Evolutionary conservation across 2,113 vertebrate genomes (phyloP), one percentile per base, ranked within the genome.

Genomic region (Phrynosoma platyrhinos): DNA sequence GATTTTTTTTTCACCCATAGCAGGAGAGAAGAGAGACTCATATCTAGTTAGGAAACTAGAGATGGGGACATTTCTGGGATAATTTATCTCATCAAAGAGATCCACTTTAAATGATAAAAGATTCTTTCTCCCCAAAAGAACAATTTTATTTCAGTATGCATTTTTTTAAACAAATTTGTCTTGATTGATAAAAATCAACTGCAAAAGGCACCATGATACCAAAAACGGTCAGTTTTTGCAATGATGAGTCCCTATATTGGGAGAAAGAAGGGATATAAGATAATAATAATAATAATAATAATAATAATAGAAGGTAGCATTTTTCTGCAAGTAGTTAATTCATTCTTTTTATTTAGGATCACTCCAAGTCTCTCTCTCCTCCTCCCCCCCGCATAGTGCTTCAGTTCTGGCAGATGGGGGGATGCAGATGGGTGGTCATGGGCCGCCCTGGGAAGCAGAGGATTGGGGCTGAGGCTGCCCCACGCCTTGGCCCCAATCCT

Each of bases 11-110:
- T 55, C 77, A 87, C 79, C 58, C 69, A 82, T 74, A 53, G 7
- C 20, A 64, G 80, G 80, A 85, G 75, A 88, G 58, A 82, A 82
- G 77, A 91, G 89, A 88, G 47, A 20, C 77, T 89, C 47, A 20
- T 71, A 9, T 84, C 66, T 58, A 84, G 82, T 90, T 40, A 52
- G 30, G 79, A 55, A 69, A 55, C 27, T 64, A 25, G 84, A 79
- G 42, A 78, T 52, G 5, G 9, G 76, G 52, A 88, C 0, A 0
- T 27, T 91, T 90, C 75, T 30, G 1, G 13, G 23, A 66, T 32
- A 85, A 23, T 66, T 89, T 52, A 47, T 90, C 6, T 87, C 27
- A 66, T 25, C 27, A 84, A 85, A 88, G 87, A 62, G 58, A 62
- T 62, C 47, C 47, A 47, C 7, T 47, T 47, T 62, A 62, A 62